Evolutionary conservation across 2,888 invertebrate genomes (phyloP).

Genomic region (Coenonympha glycerion): DNA sequence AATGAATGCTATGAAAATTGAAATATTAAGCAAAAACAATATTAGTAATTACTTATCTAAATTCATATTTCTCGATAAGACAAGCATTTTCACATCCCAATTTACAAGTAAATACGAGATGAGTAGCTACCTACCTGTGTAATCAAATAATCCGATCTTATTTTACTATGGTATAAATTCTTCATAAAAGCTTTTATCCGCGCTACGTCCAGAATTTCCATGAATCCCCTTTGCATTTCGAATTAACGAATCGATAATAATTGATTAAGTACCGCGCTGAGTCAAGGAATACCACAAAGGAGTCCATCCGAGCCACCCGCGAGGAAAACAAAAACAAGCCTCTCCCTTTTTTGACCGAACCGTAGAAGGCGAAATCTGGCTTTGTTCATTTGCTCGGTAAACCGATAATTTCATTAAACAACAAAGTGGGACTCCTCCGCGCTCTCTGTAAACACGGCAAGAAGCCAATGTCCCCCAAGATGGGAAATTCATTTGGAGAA

Average conservation of each 20-base stretch:
- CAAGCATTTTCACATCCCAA: neutral
- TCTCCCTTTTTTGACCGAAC: constrained; percentile 63
- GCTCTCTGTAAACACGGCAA: constrained; percentile 70
- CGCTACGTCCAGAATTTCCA: constrained; percentile 27
- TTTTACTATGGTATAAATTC: too few relatives aligned
- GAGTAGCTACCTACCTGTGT: neutral
- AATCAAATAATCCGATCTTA: constrained; percentile 9
- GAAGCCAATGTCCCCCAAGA: constrained; percentile 75
- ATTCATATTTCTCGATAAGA: neutral
- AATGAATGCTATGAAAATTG: too few relatives aligned
- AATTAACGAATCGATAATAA: constrained; percentile 74
- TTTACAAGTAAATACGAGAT: neutral
- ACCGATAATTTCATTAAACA: constrained; percentile 77
- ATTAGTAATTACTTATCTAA: too few relatives aligned
- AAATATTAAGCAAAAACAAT: too few relatives aligned
- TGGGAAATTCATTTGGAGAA: constrained; percentile 70
- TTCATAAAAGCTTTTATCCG: constrained; percentile 13
- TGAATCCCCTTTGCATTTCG: constrained; percentile 59
- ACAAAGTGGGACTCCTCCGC: constrained; percentile 70
- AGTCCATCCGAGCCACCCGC: constrained; percentile 57
- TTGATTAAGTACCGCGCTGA: constrained; percentile 67
- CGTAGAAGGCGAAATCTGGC: constrained; percentile 69
- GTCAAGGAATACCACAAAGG: constrained; percentile 63
- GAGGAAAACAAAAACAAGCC: constrained; percentile 45
- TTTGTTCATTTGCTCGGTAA: constrained; percentile 76